phyloP scores from a whole-genome alignment of 2,797 vertebrate species.

The Macropus fuliginosus region DNA sequence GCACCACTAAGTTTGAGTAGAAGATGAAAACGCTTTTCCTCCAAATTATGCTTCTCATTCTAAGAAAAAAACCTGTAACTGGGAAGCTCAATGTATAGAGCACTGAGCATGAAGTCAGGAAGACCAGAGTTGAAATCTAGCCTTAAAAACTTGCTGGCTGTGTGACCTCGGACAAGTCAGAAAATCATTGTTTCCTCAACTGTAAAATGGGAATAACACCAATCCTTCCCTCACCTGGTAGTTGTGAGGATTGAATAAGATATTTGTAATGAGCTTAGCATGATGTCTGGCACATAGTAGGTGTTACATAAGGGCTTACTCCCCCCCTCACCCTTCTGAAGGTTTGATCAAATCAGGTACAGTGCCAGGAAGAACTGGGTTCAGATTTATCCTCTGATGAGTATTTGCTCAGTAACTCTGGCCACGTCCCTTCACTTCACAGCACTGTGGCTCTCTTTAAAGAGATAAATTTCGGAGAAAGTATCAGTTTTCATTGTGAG shows the following conservation, averaged over 20 bases:
- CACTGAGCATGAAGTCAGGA: too few species aligned
- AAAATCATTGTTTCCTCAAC: neutral
- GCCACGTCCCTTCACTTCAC: neutral
- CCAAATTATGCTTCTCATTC: neutral
- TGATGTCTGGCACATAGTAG: neutral
- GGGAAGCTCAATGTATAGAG: too few species aligned
- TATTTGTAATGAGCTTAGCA: neutral
- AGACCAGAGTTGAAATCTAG: neutral
- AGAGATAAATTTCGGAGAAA: neutral
- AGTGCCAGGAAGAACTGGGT: neutral
- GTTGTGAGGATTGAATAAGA: neutral
- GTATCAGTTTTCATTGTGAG: neutral
- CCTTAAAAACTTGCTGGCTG: neutral
- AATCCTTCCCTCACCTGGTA: neutral
- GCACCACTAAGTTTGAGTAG: neutral
- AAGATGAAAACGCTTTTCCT: neutral
- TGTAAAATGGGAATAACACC: neutral
- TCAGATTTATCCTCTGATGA: neutral
- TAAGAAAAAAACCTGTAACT: neutral
- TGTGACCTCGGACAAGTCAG: neutral
- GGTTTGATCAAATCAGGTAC: too few species aligned
- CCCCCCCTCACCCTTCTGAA: neutral
- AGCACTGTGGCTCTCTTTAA: neutral
- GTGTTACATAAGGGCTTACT: neutral
- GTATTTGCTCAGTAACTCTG: neutral